Evolutionary conservation across 2,888 invertebrate species (phyloP).

Genomic region (Biston stratarius): DNA sequence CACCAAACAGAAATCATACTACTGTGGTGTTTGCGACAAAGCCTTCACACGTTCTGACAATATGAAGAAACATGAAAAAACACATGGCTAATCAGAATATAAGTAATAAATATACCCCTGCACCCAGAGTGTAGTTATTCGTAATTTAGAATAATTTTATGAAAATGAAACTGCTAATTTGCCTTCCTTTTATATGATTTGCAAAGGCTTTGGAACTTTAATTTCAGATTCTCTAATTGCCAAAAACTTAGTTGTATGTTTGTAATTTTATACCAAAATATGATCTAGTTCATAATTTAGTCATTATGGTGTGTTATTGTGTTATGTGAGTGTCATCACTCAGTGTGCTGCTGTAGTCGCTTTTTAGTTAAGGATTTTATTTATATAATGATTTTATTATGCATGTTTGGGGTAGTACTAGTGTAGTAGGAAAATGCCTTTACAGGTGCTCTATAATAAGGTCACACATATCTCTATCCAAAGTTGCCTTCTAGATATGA

Average conservation of each 20-base stretch:
- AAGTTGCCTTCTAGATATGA: conserved; percentile 86
- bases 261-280: conserved; percentile 81
- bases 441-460: conserved; percentile 82
- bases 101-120: conserved; percentile 23
- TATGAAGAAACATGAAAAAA: conserved; percentile 86
- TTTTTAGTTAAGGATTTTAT: conserved; percentile 68
- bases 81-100: conserved; percentile 72
- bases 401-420: conserved; percentile 76
- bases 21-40: conserved; percentile 84
- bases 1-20: conserved; percentile 84
- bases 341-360: conserved; percentile 83
- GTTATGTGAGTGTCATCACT: conserved; percentile 75
- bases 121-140: conserved; percentile 46
- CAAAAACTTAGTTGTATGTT: conserved; percentile 83
- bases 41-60: conserved; percentile 85
- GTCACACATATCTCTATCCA: conserved; percentile 82
- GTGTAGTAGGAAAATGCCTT: conserved; percentile 75
- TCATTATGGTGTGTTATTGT: conserved; percentile 84
- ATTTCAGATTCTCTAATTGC: conserved; percentile 84
- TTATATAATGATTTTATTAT: conserved; percentile 62
- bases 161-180: conserved; percentile 42
- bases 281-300: conserved; percentile 85
- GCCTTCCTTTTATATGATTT: conserved; percentile 41
- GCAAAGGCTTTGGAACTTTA: conserved; percentile 60
- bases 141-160: conserved; percentile 45